Evolutionary conservation across 30 jellyfish, hydroid and myxozoan species (phyloP), one percentile per base, ranked within the genome.

Genomic region (Cassiopea andromeda): DNA sequence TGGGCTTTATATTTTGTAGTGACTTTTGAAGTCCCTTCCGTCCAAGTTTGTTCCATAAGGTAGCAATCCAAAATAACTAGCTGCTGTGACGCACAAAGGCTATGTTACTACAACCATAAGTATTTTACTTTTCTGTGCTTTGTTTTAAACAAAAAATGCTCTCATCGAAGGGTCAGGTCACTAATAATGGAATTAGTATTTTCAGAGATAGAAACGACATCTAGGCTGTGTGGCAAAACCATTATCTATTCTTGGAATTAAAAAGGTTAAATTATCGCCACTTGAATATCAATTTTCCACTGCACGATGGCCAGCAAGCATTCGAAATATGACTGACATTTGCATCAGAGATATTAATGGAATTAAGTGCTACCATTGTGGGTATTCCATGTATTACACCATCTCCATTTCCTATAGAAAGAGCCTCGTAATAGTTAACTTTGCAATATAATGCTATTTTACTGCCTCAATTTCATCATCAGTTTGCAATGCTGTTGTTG

Each of bases 161-260:
- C 54, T 57, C 46, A 3, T 45, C 2, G 45, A 73, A 80, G 76
- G 93, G 93, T 85, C 93, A 85, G 93, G 93, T 75, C 93, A 85
- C 60, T 1, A 57, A 82, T 73, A 73, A 73, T 76, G 79, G 87
- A 76, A 85, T 85, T 75, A 59, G 47, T 4, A 18, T 13, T 48
- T 43, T 54, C 59, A 73, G 19, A 73, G 81, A 85, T 81, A 45
- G 73, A 85, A 85, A 49, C 46, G 44, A 46, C 82, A 72, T 18
- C 68, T 27, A 49, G 18, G 43, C 87, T 18, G 58, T 44, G 27
- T 69, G 74, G 87, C 48, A 83, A 13, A 73, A 82, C 95, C 90
- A 72, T 91, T 60, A 78, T 68, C 67, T 68, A 88, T 88, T 79
- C 87, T 78, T 79, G 95, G 91, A 88, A 79, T 79, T 59, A 88